Conservation (phyloP, 2,113 vertebrate genomes). For the Geothlypis trichas region DNA sequence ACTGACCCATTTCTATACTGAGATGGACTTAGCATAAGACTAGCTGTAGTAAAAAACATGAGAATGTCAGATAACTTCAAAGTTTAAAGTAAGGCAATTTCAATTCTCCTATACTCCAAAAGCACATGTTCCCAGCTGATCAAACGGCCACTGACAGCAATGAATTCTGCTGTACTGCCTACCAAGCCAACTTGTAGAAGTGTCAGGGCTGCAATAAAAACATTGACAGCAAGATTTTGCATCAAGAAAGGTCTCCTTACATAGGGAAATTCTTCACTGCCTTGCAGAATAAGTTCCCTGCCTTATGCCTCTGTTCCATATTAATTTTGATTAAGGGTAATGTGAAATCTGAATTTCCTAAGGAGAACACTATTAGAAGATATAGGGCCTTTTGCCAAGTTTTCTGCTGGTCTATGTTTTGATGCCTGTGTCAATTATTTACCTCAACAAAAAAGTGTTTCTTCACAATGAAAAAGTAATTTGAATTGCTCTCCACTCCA, state of each 20-base stretch:
- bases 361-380: background rate
- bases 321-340: background rate
- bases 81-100: background rate
- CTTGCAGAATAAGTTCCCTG: background rate
- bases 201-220: background rate
- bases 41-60: background rate
- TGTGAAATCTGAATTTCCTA: background rate
- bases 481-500: background rate
- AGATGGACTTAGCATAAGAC: background rate
- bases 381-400: background rate
- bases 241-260: background rate
- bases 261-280: background rate
- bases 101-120: background rate
- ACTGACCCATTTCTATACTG: accelerated
- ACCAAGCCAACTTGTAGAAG: background rate
- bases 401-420: background rate
- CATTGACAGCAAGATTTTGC: background rate
- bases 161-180: background rate
- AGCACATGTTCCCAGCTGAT: accelerated
- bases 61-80: background rate
- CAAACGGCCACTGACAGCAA: background rate
- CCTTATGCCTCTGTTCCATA: background rate
- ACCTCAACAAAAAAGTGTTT: background rate
- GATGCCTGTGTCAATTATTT: background rate
- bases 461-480: background rate